These are phyloP conservation scores for Lycaon pictus DNA, from an alignment of 2,113 vertebrate genomes.

Conservation along the genomic window DNA sequence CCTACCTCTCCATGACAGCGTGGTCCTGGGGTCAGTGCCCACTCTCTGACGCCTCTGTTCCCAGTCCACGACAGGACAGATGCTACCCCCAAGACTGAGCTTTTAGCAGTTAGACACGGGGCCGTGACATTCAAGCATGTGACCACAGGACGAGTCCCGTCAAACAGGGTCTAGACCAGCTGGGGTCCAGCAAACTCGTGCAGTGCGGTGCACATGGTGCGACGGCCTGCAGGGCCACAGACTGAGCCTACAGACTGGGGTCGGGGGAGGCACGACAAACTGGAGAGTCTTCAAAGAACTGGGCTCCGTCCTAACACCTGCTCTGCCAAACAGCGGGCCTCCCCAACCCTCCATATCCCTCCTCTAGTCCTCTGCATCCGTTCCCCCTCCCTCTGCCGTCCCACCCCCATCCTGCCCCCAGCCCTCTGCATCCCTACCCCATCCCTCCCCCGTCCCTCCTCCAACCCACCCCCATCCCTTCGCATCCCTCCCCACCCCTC, in stretches of 20 bases:
- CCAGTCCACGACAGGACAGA: rapidly evolving
- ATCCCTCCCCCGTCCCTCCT: no score
- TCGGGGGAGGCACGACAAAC: background rate
- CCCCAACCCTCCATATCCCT: no score
- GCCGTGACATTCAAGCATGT: rapidly evolving
- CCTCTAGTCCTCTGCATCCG: no score
- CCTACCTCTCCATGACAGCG: background rate
- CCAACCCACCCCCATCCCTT: no score
- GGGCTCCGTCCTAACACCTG: background rate
- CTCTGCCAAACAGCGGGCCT: background rate
- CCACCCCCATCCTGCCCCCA: no score
- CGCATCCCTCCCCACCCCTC: no score
- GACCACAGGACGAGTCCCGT: background rate
- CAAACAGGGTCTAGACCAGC: background rate
- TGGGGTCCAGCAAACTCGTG: rapidly evolving
- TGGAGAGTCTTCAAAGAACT: background rate
- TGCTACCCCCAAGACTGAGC: rapidly evolving
- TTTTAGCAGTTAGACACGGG: rapidly evolving
- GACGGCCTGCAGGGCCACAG: rapidly evolving
- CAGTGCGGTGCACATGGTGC: rapidly evolving
- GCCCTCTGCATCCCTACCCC: no score
- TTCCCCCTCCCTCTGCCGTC: no score
- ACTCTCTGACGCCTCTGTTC: background rate
- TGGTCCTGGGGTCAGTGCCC: background rate
- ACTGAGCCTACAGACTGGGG: rapidly evolving